A percentile compares a stretch with the other conserved stretches of the same genome.
Evolutionary conservation across 2,113 vertebrate species (phyloP).

Genomic region (Aspiorhynchus laticeps): DNA sequence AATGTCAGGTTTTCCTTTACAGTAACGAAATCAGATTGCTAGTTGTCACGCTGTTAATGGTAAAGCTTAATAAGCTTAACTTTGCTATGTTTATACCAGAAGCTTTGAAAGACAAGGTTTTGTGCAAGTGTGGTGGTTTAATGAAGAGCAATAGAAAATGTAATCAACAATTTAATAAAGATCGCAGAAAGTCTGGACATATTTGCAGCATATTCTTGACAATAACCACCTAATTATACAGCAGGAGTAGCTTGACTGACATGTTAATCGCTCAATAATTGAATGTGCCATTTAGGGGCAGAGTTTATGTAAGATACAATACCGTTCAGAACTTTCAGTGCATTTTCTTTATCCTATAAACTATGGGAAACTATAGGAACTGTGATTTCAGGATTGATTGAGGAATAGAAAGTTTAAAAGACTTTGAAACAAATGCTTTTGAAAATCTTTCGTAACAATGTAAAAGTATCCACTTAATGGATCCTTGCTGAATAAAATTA

Average conservation of each 20-base stretch:
- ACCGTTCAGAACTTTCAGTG: not conserved
- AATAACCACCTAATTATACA: not conserved
- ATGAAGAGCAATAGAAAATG: not conserved
- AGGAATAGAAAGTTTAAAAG: too few relatives aligned
- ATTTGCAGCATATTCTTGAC: not conserved
- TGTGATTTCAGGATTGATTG: too few relatives aligned
- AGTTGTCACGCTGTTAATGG: not conserved
- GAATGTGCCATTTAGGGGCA: not conserved
- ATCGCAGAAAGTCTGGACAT: not conserved
- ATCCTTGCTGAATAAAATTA: too few relatives aligned
- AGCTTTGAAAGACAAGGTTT: not conserved
- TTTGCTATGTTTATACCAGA: not conserved
- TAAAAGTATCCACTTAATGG: too few relatives aligned
- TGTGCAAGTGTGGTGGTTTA: not conserved
- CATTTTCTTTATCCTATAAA: too few relatives aligned
- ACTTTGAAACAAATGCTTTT: too few relatives aligned
- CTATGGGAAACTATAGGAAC: too few relatives aligned
- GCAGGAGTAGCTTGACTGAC: not conserved
- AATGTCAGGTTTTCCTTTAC: not conserved
- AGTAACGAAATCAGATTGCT: not conserved
- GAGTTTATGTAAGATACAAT: not conserved
- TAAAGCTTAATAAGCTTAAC: not conserved
- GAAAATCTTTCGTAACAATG: too few relatives aligned
- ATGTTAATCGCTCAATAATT: not conserved
- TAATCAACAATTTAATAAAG: not conserved